phyloP scores from a whole-genome alignment of 92 coral and sea anemone species.

The Paramuricea clavata region DNA sequence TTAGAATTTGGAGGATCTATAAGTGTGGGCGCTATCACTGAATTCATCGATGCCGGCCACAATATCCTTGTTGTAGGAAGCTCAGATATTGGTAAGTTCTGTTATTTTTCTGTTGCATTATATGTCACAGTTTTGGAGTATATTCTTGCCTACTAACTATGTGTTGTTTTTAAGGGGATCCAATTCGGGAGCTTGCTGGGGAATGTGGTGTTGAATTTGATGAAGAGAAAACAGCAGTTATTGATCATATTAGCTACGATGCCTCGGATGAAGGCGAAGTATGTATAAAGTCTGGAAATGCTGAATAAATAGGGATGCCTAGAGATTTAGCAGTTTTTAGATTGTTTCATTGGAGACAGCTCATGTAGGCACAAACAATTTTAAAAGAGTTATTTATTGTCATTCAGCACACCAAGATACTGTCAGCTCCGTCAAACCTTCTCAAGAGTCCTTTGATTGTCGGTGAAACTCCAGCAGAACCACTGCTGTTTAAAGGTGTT shows the following conservation, averaged over 20 bases:
- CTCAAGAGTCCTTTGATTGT: constrained; percentile 84
- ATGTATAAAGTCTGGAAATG: neutral
- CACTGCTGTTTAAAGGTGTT: constrained; percentile 91
- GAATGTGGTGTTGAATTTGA: constrained; percentile 99
- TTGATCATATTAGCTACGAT: constrained; percentile 96
- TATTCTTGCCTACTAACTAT: too few relatives aligned
- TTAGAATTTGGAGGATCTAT: constrained; percentile 96
- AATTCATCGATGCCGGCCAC: constrained; percentile 98
- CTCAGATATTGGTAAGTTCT: constrained; percentile 88
- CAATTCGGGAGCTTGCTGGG: constrained; percentile 94
- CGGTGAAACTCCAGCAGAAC: constrained; percentile 73
- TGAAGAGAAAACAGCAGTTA: constrained; percentile 97
- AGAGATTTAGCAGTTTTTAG: too few relatives aligned
- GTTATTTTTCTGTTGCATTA: neutral
- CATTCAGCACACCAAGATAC: constrained; percentile 90
- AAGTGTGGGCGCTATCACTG: constrained; percentile 93
- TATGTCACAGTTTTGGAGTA: too few relatives aligned
- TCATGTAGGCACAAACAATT: neutral
- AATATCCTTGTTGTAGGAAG: constrained; percentile 93
- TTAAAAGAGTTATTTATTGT: neutral
- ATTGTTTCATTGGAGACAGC: too few relatives aligned
- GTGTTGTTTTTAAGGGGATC: constrained; percentile 82
- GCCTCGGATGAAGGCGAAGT: constrained; percentile 93
- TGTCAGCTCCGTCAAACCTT: constrained; percentile 86
- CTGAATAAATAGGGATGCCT: neutral